Base-by-base conservation (phyloP, 2,113 vertebrate genomes). In the Steatornis caripensis region DNA sequence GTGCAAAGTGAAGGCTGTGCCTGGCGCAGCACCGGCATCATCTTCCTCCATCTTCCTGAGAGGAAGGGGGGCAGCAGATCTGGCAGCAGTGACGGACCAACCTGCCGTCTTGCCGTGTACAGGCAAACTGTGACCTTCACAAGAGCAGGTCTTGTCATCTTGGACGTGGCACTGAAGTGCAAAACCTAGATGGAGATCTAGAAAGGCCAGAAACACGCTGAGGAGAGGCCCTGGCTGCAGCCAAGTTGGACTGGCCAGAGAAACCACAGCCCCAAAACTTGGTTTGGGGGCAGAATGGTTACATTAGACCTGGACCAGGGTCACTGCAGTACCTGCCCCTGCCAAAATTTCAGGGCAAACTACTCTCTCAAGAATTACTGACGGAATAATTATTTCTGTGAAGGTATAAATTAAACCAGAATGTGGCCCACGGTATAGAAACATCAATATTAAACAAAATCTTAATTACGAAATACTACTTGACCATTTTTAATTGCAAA, bases 51-150 rank as follows among this genome's bases (percentile, higher is more conserved):
- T 48, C 60, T 7, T 62, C 32, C 74, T 9, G 30, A 29, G 26
- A 49, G 45, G 32, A 69, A 57, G 15, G 36, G 39, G 58, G 37
- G 55, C 45, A 88, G 77, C 43, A 66, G n/a, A 10, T 46, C 24
- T 55, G 5, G 6, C 0, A 0, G 60, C 49, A 5, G 0, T 6
- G 75, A 10, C 6, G 11, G 41, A 65, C 37, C 55, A 36, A 1
- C 12, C 30, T 61, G 39, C 54, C 6, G 0, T 48, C 30, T 26
- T 24, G 29, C 17, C 9, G 0, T 2, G 4, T 34, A 27, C 8
- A 1, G 55, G 30, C n/a, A 16, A 9, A n/a, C 8, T 3, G 1
- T 32, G 30, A 78, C 78, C 46, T 88, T 45, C 36, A 20, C 29
- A 29, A 7, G 18, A 39, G 21, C 49, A 12, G 16, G 12, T 22